These are phyloP conservation scores for Eudemis profundana DNA, from an alignment of 2,888 invertebrate species.

Conservation along the genomic window DNA sequence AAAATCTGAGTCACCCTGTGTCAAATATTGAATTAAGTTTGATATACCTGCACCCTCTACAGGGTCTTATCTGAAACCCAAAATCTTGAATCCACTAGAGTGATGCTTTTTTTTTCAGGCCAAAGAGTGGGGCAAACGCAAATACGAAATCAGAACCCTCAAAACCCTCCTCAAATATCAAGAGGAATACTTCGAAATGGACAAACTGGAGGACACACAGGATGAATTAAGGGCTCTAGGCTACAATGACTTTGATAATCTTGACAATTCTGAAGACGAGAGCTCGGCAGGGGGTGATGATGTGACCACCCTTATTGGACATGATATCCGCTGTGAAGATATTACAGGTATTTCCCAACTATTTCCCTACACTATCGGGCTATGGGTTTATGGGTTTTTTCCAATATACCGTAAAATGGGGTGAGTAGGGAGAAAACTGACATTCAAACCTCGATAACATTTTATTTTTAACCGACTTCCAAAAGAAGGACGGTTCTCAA, in stretches of 20 bases:
- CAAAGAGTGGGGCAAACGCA: conserved; percentile 73
- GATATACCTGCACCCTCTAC: no score
- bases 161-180: conserved; percentile 84
- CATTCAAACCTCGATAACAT: no score
- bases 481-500: no score
- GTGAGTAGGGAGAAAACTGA: no score
- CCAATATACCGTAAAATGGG: no score
- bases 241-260: conserved; percentile 72
- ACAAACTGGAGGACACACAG: conserved; percentile 82
- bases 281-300: conserved; percentile 81
- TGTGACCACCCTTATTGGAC: conserved; percentile 87
- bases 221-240: conserved; percentile 78
- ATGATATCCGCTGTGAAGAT: conserved; percentile 89
- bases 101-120: conserved; percentile 69
- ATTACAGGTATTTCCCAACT: conserved; percentile 87
- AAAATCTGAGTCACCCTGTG: no score
- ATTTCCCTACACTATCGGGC: background rate
- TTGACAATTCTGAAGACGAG: conserved; percentile 81
- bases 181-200: conserved; percentile 79
- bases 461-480: no score
- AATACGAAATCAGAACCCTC: conserved; percentile 86
- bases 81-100: no score
- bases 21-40: no score
- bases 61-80: no score
- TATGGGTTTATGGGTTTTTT: no score